These are phyloP conservation scores for Venustoraphidia nigricollis DNA, from an alignment of 2,888 invertebrate genomes.

Conservation along the genomic window DNA sequence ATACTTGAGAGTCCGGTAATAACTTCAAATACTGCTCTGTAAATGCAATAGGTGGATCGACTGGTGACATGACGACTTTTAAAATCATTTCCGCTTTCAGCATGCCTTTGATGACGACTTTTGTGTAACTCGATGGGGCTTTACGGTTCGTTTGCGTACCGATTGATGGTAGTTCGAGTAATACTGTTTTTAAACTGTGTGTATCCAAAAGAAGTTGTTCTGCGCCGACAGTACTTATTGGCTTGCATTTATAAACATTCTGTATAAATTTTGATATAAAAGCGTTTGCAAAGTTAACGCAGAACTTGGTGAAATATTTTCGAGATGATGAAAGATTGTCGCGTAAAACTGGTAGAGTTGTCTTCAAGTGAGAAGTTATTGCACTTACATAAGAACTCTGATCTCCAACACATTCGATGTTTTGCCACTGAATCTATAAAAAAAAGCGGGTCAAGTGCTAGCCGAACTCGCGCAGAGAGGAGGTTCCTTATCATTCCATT, in stretches of 20 bases:
- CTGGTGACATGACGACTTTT: conserved; percentile 94
- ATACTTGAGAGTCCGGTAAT: conserved; percentile 73
- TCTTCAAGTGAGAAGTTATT: conserved; percentile 72
- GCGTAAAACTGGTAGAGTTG: conserved; percentile 73
- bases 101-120: conserved; percentile 68
- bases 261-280: conserved; percentile 92
- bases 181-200: conserved; percentile 83
- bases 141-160: conserved; percentile 78
- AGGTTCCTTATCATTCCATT: too few species aligned
- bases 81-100: conserved; percentile 96
- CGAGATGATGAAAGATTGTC: conserved; percentile 81
- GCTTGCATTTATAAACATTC: conserved; percentile 80
- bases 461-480: too few species aligned
- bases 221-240: conserved; percentile 78
- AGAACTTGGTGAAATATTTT: conserved; percentile 97
- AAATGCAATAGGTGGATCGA: conserved; percentile 64
- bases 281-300: conserved; percentile 87
- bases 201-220: conserved; percentile 90
- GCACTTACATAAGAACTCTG: conserved; percentile 90
- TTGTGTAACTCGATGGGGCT: conserved; percentile 76
- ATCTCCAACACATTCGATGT: conserved; percentile 88
- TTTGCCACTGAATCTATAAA: conserved; percentile 72
- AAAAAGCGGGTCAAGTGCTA: too few species aligned
- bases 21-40: conserved; percentile 82
- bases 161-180: conserved; percentile 87